Conservation (phyloP, 2,113 vertebrate species). For the zebrafish (Danio rerio) region DNA sequence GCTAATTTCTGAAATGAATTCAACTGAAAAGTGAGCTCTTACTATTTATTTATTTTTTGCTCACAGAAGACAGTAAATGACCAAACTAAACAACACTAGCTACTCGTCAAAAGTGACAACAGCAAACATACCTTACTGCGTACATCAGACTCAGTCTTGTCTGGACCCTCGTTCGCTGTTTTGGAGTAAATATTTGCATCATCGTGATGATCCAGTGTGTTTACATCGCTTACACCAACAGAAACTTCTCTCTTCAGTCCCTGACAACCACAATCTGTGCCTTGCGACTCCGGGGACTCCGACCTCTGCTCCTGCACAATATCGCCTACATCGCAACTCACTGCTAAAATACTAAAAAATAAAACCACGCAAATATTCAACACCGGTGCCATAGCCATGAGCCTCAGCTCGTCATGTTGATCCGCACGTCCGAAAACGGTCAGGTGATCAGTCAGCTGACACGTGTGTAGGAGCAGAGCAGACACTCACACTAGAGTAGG, state of each 20-base stretch:
- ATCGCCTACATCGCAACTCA: not conserved
- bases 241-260: constrained; percentile 65
- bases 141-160: not conserved
- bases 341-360: constrained; percentile 21
- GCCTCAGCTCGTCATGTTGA: not conserved
- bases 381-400: constrained; percentile 22
- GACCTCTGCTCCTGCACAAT: not conserved
- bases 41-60: too few species aligned
- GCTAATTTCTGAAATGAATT: too few species aligned
- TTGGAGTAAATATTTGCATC: constrained; percentile 70
- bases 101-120: too few species aligned
- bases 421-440: constrained; percentile 60
- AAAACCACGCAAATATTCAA: constrained; percentile 22
- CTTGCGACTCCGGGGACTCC: constrained; percentile 1
- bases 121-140: constrained; percentile 59
- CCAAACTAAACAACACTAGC: too few species aligned
- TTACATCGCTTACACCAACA: constrained; percentile 12
- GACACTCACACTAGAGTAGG: not conserved
- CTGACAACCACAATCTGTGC: constrained; percentile 73
- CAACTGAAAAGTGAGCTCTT: too few species aligned
- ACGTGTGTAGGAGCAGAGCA: not conserved
- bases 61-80: too few species aligned
- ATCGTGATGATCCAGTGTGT: constrained; percentile 3
- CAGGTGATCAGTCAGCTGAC: constrained; percentile 75
- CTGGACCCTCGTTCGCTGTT: constrained; percentile 49